phyloP scores from a whole-genome alignment of 2,113 vertebrate genomes.

The Anser brachyrhynchus region DNA sequence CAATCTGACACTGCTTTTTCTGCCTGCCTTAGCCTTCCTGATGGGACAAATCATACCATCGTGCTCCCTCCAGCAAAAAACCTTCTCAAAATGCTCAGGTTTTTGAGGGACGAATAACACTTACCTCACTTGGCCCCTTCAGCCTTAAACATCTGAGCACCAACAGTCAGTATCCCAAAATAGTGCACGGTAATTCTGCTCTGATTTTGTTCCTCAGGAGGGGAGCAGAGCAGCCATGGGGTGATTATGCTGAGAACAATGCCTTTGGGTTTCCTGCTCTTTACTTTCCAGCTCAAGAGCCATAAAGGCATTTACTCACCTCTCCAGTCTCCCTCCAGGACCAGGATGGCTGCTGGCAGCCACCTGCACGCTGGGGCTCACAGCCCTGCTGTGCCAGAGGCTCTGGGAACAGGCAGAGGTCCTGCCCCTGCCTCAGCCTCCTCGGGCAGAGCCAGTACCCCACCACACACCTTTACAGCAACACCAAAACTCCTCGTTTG shows the following conservation, averaged over 20 bases:
- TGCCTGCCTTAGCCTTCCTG: not conserved
- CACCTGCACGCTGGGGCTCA: not conserved
- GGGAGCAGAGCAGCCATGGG: accelerated
- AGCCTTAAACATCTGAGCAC: not conserved
- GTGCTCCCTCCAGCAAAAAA: not conserved
- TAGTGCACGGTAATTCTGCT: not conserved
- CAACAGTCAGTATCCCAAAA: not conserved
- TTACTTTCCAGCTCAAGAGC: not conserved
- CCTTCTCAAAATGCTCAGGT: not conserved
- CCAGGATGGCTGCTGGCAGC: not conserved
- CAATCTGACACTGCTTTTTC: not conserved
- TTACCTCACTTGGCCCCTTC: not conserved
- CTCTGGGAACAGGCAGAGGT: no score
- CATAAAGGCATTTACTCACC: not conserved
- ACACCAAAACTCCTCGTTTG: not conserved
- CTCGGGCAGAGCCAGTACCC: no score
- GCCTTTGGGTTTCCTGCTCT: not conserved
- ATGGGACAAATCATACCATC: not conserved
- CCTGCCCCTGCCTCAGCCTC: not conserved
- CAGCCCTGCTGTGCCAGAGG: no score
- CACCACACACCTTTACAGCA: no score
- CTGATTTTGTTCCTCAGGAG: accelerated
- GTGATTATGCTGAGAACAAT: not conserved
- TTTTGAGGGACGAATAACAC: not conserved
- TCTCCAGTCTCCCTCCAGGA: not conserved